These are phyloP conservation scores for Carapus acus DNA, from an alignment of 2,797 vertebrate genomes.

Conservation along the genomic window DNA sequence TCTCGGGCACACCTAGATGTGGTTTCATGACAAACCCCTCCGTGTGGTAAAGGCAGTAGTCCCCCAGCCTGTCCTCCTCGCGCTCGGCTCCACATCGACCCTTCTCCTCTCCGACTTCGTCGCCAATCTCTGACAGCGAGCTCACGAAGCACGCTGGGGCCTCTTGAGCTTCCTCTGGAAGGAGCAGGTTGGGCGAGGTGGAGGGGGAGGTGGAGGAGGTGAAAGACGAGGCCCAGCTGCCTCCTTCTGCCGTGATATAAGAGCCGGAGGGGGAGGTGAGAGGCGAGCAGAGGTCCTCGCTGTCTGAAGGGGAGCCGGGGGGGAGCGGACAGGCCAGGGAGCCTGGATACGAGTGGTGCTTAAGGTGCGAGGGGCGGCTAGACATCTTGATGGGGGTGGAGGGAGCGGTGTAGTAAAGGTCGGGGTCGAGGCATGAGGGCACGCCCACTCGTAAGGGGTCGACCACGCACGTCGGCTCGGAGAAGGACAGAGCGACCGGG, in stretches of 20 bases:
- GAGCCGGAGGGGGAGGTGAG: slow-evolving; percentile 92
- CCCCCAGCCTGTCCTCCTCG: slow-evolving; percentile 47
- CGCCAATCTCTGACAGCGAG: slow-evolving; percentile 75
- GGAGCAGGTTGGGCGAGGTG: slow-evolving; percentile 83
- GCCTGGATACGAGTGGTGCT: slow-evolving; percentile 65
- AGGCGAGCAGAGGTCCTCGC: slow-evolving; percentile 79
- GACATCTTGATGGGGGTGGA: slow-evolving; percentile 83
- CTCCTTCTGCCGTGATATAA: slow-evolving; percentile 91
- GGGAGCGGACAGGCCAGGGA: slow-evolving; percentile 68
- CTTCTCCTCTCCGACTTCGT: slow-evolving; percentile 74
- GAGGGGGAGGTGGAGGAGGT: slow-evolving; percentile 86
- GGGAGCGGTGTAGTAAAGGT: slow-evolving; percentile 89
- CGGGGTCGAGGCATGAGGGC: slow-evolving; percentile 73
- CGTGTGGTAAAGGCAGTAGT: slow-evolving; percentile 54
- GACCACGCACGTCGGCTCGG: slow-evolving; percentile 70
- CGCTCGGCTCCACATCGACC: slow-evolving; percentile 52
- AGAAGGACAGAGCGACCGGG: slow-evolving; percentile 75
- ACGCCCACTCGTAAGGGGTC: slow-evolving; percentile 70
- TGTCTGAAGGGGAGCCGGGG: slow-evolving; percentile 72
- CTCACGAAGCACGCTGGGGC: slow-evolving; percentile 73
- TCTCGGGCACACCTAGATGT: slow-evolving; percentile 45
- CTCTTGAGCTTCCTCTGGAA: slow-evolving; percentile 77
- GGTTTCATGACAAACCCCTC: slow-evolving; percentile 52
- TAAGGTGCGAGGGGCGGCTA: slow-evolving; percentile 67
- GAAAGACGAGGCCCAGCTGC: slow-evolving; percentile 88